A percentile compares a stretch with the other conserved stretches of the same genome.
phyloP scores from a whole-genome alignment of 2,888 invertebrate species.

The Chalcis sispes region DNA sequence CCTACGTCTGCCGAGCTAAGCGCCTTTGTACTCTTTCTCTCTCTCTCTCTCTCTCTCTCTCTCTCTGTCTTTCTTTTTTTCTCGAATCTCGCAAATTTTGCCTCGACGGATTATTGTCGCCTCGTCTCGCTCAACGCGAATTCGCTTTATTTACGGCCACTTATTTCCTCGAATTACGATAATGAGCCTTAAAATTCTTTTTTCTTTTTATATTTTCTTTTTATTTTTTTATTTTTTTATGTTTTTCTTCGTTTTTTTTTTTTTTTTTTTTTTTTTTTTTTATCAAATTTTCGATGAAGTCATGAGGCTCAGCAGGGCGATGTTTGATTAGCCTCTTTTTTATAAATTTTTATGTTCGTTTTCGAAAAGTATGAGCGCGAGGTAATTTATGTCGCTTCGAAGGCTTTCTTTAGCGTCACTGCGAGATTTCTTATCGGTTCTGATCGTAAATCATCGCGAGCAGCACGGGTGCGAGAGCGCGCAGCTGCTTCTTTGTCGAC shows the following conservation, averaged over 20 bases:
- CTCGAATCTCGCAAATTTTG: background rate
- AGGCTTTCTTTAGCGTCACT: slow-evolving; percentile 54
- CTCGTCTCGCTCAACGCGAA: slow-evolving; percentile 9
- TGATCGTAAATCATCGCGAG: slow-evolving; percentile 52
- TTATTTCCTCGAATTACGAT: slow-evolving; percentile 26
- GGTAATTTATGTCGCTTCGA: slow-evolving; percentile 56
- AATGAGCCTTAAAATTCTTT: too few species aligned
- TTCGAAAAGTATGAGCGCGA: slow-evolving; percentile 21
- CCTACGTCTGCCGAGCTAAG: background rate
- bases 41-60: slow-evolving; percentile 4
- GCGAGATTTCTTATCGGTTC: slow-evolving; percentile 53
- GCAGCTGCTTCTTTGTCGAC: slow-evolving; percentile 53
- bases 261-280: background rate
- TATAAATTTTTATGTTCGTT: background rate
- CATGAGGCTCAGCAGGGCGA: too few species aligned
- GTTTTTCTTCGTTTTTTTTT: background rate
- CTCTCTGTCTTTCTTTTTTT: slow-evolving; percentile 3
- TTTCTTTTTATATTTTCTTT: background rate
- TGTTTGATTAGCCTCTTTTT: slow-evolving; percentile 1
- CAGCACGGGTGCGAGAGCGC: slow-evolving; percentile 30
- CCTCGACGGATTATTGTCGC: slow-evolving; percentile 11
- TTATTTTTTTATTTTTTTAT: background rate
- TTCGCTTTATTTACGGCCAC: slow-evolving; percentile 14
- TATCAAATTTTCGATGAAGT: slow-evolving; percentile 17
- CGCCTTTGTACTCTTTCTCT: background rate